Percentiles rank a stretch among this genome's conserved stretches.
Conservation (phyloP, 2,113 vertebrate genomes). For the Casuarius casuarius region DNA sequence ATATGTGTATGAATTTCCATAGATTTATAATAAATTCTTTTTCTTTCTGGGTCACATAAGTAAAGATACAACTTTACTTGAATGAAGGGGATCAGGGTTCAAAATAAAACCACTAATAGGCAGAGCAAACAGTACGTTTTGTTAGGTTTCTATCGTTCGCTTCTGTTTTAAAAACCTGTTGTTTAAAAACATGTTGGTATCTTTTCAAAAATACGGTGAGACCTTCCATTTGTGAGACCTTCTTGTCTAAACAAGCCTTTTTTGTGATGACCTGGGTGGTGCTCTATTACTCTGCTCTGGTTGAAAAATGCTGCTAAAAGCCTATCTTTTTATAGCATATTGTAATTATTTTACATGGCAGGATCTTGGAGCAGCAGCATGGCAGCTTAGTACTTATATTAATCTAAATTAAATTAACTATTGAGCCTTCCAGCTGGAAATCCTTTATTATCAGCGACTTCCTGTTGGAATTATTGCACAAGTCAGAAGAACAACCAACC, state of each 20-base stretch:
- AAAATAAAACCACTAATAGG: neutral
- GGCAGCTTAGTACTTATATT: neutral
- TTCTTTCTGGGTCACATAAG: neutral
- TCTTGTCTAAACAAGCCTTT: neutral
- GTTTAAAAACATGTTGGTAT: neutral
- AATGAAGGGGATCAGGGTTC: neutral
- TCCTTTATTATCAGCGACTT: neutral
- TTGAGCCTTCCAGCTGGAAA: conserved; percentile 25
- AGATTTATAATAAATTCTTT: neutral
- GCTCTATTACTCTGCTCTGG: neutral
- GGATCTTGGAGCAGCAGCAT: neutral
- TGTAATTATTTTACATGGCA: neutral
- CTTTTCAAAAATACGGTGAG: neutral
- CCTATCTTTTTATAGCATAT: neutral
- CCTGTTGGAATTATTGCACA: neutral
- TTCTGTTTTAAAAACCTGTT: neutral
- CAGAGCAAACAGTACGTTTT: neutral
- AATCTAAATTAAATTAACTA: conserved; percentile 42
- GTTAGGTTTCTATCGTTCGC: neutral
- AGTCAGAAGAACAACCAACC: neutral
- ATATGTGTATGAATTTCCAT: neutral
- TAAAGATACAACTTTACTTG: neutral
- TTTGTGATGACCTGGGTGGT: neutral
- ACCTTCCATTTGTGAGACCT: neutral
- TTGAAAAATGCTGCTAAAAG: neutral